These are phyloP conservation scores for Platycnemis pennipes DNA, from an alignment of 2,888 invertebrate species.

Conservation along the genomic window DNA sequence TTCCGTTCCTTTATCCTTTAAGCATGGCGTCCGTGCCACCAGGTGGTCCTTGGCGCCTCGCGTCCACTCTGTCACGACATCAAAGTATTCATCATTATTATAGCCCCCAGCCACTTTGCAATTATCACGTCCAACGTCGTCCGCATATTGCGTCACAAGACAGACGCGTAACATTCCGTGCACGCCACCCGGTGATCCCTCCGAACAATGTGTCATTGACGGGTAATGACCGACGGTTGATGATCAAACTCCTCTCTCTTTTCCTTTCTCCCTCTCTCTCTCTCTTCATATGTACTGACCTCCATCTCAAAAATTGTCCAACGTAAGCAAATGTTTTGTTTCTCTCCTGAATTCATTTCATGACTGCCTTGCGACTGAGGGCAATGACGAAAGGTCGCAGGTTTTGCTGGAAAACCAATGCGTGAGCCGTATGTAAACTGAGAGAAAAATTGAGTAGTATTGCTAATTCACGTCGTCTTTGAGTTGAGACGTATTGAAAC, in stretches of 20 bases:
- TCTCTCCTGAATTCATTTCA: no score
- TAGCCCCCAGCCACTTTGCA: background rate
- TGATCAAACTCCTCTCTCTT: no score
- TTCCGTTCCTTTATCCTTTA: background rate
- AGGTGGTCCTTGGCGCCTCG: background rate
- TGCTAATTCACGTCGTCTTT: no score
- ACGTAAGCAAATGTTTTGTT: no score
- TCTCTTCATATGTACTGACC: background rate
- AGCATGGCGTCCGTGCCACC: background rate
- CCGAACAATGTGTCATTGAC: background rate
- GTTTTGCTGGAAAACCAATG: no score
- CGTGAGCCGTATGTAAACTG: no score
- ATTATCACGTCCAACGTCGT: constrained; percentile 3
- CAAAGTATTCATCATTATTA: background rate
- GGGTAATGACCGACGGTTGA: background rate
- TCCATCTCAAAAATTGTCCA: background rate
- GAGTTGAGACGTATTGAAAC: no score
- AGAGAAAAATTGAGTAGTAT: no score
- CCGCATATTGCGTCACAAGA: background rate
- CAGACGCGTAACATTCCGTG: background rate
- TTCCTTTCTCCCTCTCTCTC: no score
- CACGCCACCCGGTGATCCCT: background rate
- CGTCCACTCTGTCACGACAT: background rate
- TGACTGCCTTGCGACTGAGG: no score
- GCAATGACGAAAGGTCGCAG: no score